Percentiles rank a stretch among this genome's conserved stretches.
phyloP scores from a whole-genome alignment of 2,797 vertebrate genomes.

The Urophycis tenuis region DNA sequence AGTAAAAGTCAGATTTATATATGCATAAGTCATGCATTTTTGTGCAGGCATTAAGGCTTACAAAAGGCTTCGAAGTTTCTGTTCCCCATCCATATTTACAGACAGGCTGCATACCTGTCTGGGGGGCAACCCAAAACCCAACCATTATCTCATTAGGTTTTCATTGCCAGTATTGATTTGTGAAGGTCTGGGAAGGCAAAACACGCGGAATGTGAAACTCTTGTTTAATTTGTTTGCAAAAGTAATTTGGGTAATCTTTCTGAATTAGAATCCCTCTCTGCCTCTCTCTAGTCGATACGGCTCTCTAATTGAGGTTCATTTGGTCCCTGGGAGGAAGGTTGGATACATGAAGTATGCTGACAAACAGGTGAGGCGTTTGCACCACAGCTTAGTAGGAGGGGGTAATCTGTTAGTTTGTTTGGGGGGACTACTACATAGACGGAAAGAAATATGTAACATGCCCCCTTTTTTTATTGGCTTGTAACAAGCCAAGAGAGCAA shows the following conservation, averaged over 20 bases:
- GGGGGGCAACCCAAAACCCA: background rate
- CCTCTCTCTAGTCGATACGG: slow-evolving; percentile 79
- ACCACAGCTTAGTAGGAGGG: background rate
- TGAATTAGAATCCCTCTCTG: background rate
- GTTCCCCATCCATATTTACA: too few species aligned
- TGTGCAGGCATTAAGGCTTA: background rate
- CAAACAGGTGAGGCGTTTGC: slow-evolving; percentile 56
- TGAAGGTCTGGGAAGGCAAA: background rate
- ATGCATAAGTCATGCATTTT: background rate
- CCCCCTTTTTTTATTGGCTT: too few species aligned
- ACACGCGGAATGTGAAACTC: background rate
- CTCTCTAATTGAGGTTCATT: slow-evolving; percentile 87
- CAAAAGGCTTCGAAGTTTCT: background rate
- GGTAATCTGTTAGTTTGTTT: too few species aligned
- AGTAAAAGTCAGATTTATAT: background rate
- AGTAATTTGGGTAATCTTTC: background rate
- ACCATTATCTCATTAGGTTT: background rate
- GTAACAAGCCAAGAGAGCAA: too few species aligned
- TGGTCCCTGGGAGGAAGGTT: slow-evolving; percentile 89
- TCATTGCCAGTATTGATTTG: background rate
- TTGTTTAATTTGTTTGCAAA: background rate
- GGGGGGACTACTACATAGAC: background rate
- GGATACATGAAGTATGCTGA: slow-evolving; percentile 92
- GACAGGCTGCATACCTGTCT: background rate
- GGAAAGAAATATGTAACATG: background rate